Evolutionary conservation across 2,888 invertebrate genomes (phyloP), one percentile per base, ranked within the genome.

Genomic region (Acanthosepion esculentum): DNA sequence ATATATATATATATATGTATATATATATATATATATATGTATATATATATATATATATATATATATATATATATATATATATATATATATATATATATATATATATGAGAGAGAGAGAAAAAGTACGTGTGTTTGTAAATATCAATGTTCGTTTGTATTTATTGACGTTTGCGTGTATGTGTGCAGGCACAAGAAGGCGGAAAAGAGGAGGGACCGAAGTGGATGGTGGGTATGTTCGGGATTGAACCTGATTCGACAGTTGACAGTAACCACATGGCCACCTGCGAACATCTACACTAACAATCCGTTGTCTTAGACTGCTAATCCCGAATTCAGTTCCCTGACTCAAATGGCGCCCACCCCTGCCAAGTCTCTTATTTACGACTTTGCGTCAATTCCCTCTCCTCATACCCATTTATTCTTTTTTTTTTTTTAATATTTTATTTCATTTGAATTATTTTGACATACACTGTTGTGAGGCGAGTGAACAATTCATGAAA

Each of bases 21-120:
- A n/a, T 15, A 53, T 15, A 53, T 15, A 53, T 15, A 53, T 15
- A 15, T 15, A 53, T 15, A 53, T 15, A 53, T 53, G 15, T 53
- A 53, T 53, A 15, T 15, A 53, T 15, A 15, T 53, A 53, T 53
- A 53, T 53, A 53, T 29, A 78, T 29, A 78, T 29, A 29, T 29
- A 78, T 29, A 29, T 29, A 78, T 29, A 78, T 29, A 78, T 29
- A 29, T n/a, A 78, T n/a, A 78, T n/a, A 78, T n/a, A 78, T n/a
- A 78, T n/a, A 78, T n/a, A 78, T 78, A 78, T 78, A 78, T 78
- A 78, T 78, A 78, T 78, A n/a, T 78, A 78, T 78, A 78, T 78
- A 78, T 78, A 78, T 78, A 78, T n/a, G 64, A 41, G 41, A 41
- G 41, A 41, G 23, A 23, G 64, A 50, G 50, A 50, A 8, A 50